Evolutionary conservation across 2,797 vertebrate species (phyloP), one percentile per base, ranked within the genome.

Genomic region (Onychomys torridus): DNA sequence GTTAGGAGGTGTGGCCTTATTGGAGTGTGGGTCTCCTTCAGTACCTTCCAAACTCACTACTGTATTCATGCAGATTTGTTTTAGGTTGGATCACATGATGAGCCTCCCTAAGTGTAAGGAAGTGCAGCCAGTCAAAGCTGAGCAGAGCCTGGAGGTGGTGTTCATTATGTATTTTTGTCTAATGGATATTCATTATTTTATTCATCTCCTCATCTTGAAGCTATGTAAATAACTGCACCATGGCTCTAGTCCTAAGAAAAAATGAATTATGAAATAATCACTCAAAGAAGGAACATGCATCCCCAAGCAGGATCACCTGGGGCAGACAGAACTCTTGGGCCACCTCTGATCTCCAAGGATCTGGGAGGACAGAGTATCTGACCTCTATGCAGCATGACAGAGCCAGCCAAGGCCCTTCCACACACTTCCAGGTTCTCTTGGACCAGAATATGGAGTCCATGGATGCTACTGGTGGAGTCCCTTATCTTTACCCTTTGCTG

Each of bases 401-500:
- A 23, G 46, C 29, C 10, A 34, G 5, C 32, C 13, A 17, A 0
- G 0, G 11, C 5, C 34, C 9, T 2, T 4, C 4, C 25, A 27
- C 49, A 1, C 10, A 6, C 32, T 0, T 0, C 23, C 0, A 0
- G 16, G n/a, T 27, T 46, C 43, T 32, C 8, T 0, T 4, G 0
- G 57, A 13, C 5, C 4, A 1, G 40, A 61, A 25, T 40, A 4
- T 2, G 17, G 29, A 40, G 57, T 8, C 82, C 29, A 65, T 52
- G 59, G 61, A 37, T 11, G 25, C 27, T 46, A 5, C 23, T 10
- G 3, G 27, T 14, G 16, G 63, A 19, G 46, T 0, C 0, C 4
- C 2, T 23, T 4, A 0, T 1, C 1, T 0, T 10, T 65, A 27
- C 9, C 4, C 75, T 25, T 14, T 8, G 2, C 43, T 19, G 11